Evolutionary conservation across 2,888 invertebrate species (phyloP).

Genomic region (Dasypolia templi): DNA sequence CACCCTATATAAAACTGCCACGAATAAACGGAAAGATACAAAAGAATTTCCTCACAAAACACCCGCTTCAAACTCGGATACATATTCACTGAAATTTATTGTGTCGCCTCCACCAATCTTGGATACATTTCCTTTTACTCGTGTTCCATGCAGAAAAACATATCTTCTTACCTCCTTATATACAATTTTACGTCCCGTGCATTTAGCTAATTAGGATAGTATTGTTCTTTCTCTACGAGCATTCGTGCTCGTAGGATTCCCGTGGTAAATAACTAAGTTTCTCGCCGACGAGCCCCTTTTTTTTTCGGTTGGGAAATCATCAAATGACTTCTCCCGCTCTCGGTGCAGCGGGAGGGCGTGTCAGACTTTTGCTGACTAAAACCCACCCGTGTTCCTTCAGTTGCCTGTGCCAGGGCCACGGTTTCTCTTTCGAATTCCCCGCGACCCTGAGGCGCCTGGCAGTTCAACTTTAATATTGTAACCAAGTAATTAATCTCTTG

Average conservation of each 20-base stretch:
- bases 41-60: conserved; percentile 15
- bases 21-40: conserved; percentile 7
- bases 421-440: no score
- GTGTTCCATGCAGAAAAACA: background rate
- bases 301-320: no score
- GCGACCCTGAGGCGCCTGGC: no score
- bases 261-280: conserved; percentile 50
- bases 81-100: conserved; percentile 17
- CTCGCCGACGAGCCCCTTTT: conserved; percentile 4
- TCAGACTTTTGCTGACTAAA: no score
- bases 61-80: background rate
- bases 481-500: conserved; percentile 39
- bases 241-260: conserved; percentile 12
- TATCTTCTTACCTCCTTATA: background rate
- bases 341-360: no score
- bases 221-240: conserved; percentile 23
- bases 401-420: no score
- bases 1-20: background rate
- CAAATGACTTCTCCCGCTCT: no score
- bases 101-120: background rate
- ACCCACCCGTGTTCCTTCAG: no score
- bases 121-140: background rate
- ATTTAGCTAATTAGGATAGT: conserved; percentile 5
- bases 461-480: conserved; percentile 32
- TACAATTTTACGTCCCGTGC: background rate